phyloP scores from a whole-genome alignment of 2,797 vertebrate species.

The Graptemys geographica region DNA sequence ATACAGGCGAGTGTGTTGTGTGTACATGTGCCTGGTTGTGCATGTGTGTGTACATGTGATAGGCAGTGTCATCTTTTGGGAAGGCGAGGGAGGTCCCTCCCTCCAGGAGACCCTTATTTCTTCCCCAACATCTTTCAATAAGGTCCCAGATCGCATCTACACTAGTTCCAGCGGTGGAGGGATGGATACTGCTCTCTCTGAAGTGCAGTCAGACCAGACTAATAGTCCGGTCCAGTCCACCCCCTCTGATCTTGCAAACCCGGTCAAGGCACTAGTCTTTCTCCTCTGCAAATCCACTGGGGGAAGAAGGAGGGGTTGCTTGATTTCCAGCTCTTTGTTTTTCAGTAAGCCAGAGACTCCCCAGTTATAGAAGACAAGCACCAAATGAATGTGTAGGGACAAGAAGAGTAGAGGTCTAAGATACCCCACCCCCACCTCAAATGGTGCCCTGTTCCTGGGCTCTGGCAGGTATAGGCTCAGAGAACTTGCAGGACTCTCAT shows the following conservation, averaged over 20 bases:
- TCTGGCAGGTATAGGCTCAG: accelerated
- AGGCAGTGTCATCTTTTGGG: neutral
- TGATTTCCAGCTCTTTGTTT: neutral
- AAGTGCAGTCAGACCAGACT: neutral
- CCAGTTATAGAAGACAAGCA: neutral
- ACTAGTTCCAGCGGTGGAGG: neutral
- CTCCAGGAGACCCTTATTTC: neutral
- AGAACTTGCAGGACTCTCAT: neutral
- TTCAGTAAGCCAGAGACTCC: neutral
- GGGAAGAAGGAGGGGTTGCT: neutral
- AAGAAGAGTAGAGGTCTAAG: neutral
- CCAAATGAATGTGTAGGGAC: neutral
- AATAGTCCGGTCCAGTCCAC: neutral
- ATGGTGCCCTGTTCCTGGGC: neutral
- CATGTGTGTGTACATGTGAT: neutral
- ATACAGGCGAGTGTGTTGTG: no score
- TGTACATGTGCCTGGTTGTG: accelerated
- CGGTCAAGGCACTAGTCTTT: neutral
- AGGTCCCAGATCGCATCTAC: neutral
- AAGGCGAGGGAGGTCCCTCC: neutral
- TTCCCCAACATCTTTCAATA: neutral
- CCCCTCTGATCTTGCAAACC: neutral
- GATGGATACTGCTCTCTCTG: neutral
- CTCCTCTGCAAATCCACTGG: neutral
- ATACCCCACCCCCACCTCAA: neutral